Evolutionary conservation across 2,113 vertebrate genomes (phyloP).

Genomic region (Eleginops maclovinus): DNA sequence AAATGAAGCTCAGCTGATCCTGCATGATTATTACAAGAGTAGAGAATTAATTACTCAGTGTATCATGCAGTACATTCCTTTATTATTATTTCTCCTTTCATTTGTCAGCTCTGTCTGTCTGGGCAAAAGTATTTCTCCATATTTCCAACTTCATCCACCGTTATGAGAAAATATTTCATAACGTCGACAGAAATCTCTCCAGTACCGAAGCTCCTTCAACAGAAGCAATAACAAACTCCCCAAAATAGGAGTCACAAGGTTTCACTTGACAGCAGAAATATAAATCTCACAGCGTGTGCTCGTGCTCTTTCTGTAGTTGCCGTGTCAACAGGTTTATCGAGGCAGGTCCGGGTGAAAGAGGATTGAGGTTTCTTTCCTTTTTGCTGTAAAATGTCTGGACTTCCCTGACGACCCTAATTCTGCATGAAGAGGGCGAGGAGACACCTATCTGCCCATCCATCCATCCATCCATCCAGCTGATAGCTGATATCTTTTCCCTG

Average conservation of each 20-base stretch:
- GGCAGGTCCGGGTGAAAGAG: slow-evolving; percentile 16
- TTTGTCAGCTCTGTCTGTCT: not conserved
- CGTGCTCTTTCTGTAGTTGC: slow-evolving; percentile 33
- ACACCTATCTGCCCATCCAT: not conserved
- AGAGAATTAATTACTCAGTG: not conserved
- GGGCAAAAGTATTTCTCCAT: not conserved
- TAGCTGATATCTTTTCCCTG: not conserved
- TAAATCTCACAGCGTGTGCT: slow-evolving; percentile 10
- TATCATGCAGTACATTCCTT: not conserved
- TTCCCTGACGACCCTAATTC: not conserved
- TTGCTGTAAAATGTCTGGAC: slow-evolving; percentile 11
- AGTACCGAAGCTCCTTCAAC: not conserved
- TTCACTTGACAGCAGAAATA: slow-evolving; percentile 6
- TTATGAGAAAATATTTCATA: not conserved
- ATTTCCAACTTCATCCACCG: not conserved
- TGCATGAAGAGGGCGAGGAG: not conserved
- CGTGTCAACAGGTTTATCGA: slow-evolving; percentile 46
- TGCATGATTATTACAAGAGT: not conserved
- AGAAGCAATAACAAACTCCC: slow-evolving; percentile 18
- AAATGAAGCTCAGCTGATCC: not conserved
- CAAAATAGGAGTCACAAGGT: slow-evolving; percentile 11
- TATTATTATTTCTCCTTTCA: not conserved
- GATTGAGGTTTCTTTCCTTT: slow-evolving; percentile 1
- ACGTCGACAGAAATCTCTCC: not conserved
- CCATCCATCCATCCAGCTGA: slow-evolving; percentile 9